Percentiles rank a stretch among this genome's conserved stretches.
Evolutionary conservation across 2,113 vertebrate genomes (phyloP).

Genomic region (Mormyrus lacerda): DNA sequence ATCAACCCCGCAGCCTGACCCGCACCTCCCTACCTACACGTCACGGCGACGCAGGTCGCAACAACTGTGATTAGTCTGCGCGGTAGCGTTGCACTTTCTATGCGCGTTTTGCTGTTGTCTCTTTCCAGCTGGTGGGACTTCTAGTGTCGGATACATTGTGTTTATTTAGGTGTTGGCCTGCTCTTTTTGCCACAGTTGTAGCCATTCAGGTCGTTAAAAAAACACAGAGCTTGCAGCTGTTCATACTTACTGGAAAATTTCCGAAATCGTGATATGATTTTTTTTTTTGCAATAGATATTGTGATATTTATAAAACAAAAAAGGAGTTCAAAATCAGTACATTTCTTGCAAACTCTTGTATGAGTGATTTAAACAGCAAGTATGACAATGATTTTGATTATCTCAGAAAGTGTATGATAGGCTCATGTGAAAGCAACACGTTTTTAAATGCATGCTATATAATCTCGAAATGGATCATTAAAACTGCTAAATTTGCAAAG

Average conservation of each 20-base stretch:
- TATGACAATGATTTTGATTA: background rate
- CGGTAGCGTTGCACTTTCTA: background rate
- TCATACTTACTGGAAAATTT: background rate
- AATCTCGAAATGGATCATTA: background rate
- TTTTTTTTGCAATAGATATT: background rate
- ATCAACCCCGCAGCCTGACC: background rate
- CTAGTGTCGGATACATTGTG: background rate
- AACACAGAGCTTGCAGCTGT: no score
- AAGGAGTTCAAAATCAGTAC: background rate
- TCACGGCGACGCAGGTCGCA: background rate
- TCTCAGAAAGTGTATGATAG: background rate
- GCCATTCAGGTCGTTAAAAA: no score
- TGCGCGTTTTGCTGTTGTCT: background rate
- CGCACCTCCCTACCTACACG: background rate
- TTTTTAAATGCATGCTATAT: background rate
- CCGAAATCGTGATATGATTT: background rate
- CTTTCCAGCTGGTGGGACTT: background rate
- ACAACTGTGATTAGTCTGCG: background rate
- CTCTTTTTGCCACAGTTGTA: background rate
- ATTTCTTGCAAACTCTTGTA: background rate
- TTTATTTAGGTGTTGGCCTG: background rate
- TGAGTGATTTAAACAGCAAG: background rate
- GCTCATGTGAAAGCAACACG: background rate
- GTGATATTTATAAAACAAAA: background rate
- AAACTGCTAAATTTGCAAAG: background rate